A percentile compares a stretch with the other conserved stretches of the same genome.
These are phyloP conservation scores for Heliconius melpomene DNA, from an alignment of 1,140 invertebrate genomes.

Conservation along the genomic window DNA sequence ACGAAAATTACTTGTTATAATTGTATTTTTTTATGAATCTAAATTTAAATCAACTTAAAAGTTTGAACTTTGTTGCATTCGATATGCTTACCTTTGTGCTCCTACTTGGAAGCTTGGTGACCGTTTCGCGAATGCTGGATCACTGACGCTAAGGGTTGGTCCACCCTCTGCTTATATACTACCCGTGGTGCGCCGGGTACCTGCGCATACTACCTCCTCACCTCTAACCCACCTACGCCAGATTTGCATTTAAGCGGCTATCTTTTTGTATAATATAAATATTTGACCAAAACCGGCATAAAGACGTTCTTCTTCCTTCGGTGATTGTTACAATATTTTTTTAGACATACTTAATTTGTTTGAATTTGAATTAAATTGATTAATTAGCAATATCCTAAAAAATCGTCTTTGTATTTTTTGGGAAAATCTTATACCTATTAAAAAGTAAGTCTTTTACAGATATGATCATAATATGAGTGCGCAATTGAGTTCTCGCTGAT, in stretches of 20 bases:
- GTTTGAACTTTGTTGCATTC: neutral
- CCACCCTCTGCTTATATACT: slow-evolving; percentile 26
- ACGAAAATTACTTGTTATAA: neutral
- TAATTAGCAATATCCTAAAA: no score
- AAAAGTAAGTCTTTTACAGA: no score
- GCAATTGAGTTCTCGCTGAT: neutral
- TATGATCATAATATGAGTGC: no score
- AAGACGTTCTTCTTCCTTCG: neutral
- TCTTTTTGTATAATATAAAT: slow-evolving; percentile 29
- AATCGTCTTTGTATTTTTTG: no score
- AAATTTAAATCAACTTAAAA: neutral
- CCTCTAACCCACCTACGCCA: slow-evolving; percentile 26
- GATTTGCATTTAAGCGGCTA: slow-evolving; percentile 31
- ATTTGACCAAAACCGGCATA: slow-evolving; percentile 20
- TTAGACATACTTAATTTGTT: no score
- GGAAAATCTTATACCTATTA: no score
- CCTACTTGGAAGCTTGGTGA: neutral
- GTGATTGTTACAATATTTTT: neutral
- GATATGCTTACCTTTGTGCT: slow-evolving; percentile 24
- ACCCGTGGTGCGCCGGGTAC: slow-evolving; percentile 21
- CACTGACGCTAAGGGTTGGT: slow-evolving; percentile 18
- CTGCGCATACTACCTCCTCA: slow-evolving; percentile 34
- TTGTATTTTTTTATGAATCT: neutral
- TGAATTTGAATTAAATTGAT: no score
- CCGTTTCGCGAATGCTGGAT: slow-evolving; percentile 9